Evolutionary conservation across 2,888 invertebrate species (phyloP).

Genomic region (Anoncus sp.): DNA sequence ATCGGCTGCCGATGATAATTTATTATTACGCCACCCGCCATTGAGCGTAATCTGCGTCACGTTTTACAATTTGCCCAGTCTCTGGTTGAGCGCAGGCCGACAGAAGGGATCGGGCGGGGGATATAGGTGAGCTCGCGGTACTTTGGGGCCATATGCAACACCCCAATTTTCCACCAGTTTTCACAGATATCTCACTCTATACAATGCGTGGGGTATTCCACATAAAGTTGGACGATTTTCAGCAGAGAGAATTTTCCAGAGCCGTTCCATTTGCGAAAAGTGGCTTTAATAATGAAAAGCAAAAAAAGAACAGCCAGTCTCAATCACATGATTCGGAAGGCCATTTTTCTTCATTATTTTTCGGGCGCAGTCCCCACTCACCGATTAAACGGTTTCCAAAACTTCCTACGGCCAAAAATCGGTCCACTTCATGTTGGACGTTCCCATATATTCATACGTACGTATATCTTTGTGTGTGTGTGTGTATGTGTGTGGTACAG

Average conservation of each 20-base stretch:
- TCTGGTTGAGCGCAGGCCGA: conserved; percentile 45
- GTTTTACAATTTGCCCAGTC: conserved; percentile 78
- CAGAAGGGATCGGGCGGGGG: conserved; percentile 26
- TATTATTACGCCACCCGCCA: conserved; percentile 76
- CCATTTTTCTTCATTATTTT: not conserved
- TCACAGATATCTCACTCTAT: not conserved
- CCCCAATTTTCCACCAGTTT: conserved; percentile 10
- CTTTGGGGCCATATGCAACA: conserved; percentile 45
- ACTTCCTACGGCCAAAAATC: not conserved
- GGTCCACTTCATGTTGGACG: not conserved
- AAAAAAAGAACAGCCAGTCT: not conserved
- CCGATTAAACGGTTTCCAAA: not conserved
- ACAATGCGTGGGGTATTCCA: not conserved
- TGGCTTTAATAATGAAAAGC: not conserved
- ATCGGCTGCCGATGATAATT: conserved; percentile 79
- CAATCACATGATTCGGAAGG: not conserved
- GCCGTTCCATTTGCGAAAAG: not conserved
- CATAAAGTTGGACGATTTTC: not conserved
- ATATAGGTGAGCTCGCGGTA: conserved; percentile 32
- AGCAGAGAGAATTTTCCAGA: not conserved
- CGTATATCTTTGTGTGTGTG: not conserved
- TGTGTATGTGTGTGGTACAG: conserved; percentile 20
- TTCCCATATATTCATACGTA: not conserved
- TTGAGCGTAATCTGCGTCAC: conserved; percentile 78
- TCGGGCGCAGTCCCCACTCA: not conserved